Evolutionary conservation across 1,140 invertebrate genomes (phyloP).

Genomic region (Thereuonema tuberculata): DNA sequence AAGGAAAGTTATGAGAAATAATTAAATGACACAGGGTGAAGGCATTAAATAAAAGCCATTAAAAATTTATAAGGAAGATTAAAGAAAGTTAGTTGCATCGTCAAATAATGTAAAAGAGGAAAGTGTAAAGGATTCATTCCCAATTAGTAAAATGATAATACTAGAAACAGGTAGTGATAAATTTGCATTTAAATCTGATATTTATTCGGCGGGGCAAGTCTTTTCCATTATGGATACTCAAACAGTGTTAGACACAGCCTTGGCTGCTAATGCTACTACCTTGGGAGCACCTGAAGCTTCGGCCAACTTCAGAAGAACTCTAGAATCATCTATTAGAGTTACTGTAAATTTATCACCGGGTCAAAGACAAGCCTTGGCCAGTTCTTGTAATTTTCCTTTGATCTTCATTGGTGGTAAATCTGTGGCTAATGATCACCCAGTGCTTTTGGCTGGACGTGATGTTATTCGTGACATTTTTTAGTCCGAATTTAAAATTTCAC

Average conservation of each 20-base stretch:
- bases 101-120: not conserved
- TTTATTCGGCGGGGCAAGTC: not conserved
- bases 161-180: not conserved
- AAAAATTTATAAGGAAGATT: too few species aligned
- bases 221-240: not conserved
- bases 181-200: not conserved
- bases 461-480: not conserved
- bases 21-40: too few species aligned
- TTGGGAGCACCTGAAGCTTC: not conserved
- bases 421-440: not conserved
- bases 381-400: not conserved
- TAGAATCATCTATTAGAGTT: not conserved
- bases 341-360: not conserved
- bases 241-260: not conserved
- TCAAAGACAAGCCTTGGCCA: not conserved
- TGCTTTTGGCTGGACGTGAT: not conserved
- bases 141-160: not conserved
- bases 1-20: too few species aligned
- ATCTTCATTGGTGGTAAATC: not conserved
- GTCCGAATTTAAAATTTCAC: not conserved
- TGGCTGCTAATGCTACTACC: not conserved
- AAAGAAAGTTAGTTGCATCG: not conserved
- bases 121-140: not conserved
- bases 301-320: not conserved
- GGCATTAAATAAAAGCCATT: too few species aligned